Conservation (phyloP, 1,140 invertebrate genomes). For the Dreissena polymorpha region DNA sequence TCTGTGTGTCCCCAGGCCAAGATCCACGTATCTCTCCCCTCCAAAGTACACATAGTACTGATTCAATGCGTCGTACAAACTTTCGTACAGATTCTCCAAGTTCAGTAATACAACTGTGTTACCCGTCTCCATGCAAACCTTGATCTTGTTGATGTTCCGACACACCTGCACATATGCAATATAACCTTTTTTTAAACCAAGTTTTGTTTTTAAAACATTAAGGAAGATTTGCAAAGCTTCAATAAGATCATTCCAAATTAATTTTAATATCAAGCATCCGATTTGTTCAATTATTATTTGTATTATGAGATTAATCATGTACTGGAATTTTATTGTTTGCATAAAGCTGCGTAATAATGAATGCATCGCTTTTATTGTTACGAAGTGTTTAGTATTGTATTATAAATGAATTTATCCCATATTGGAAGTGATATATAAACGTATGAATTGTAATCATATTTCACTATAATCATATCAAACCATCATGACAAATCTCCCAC, state of each 20-base stretch:
- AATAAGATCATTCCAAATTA: neutral
- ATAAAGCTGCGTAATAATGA: too few species aligned
- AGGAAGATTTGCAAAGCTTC: neutral
- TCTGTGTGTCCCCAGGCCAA: conserved; percentile 76
- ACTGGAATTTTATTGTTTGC: neutral
- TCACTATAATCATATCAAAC: too few species aligned
- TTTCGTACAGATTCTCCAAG: conserved; percentile 77
- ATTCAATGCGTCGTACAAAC: conserved; percentile 78
- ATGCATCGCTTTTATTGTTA: too few species aligned
- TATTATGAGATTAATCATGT: neutral
- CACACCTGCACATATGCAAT: conserved; percentile 58
- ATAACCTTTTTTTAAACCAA: neutral
- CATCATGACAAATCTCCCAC: too few species aligned
- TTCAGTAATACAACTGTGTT: conserved; percentile 76
- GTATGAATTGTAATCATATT: too few species aligned
- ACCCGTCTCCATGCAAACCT: conserved; percentile 78
- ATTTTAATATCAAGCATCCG: neutral
- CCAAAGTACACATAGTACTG: conserved; percentile 76
- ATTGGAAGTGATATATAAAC: too few species aligned
- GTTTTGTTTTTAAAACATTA: neutral
- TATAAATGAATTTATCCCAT: too few species aligned
- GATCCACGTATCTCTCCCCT: conserved; percentile 75
- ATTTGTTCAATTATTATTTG: neutral
- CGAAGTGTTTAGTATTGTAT: too few species aligned
- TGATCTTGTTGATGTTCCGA: conserved; percentile 77